Percentiles rank a stretch among this genome's conserved stretches.
Conservation (phyloP, 30 jellyfish, hydroid and myxozoan genomes). For the Hydractinia echinata region DNA sequence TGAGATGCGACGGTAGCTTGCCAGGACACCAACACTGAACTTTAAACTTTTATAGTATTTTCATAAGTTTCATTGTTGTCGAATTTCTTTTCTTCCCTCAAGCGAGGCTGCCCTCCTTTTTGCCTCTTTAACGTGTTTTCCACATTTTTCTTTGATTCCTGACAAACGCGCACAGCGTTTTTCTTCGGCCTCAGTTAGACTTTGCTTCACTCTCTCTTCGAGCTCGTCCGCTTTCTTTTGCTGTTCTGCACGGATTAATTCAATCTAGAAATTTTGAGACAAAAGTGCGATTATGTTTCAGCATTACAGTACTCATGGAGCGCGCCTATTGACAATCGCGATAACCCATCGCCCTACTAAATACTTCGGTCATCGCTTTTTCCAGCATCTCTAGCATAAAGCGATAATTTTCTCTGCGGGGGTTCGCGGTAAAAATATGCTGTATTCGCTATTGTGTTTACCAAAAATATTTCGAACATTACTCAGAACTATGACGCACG, state of each 20-base stretch:
- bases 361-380: not conserved
- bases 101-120: conserved; percentile 20
- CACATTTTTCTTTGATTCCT: conserved; percentile 41
- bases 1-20: no score
- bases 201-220: conserved; percentile 23
- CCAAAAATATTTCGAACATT: no score
- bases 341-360: not conserved
- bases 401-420: no score
- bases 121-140: conserved; percentile 36
- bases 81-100: not conserved
- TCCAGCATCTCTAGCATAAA: no score
- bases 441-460: no score
- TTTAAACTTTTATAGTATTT: no score
- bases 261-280: conserved; percentile 27
- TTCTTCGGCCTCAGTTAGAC: conserved; percentile 33
- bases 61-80: not conserved
- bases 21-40: no score
- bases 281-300: not conserved
- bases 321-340: not conserved
- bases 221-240: conserved; percentile 35
- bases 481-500: no score
- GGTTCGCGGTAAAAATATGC: no score
- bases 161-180: conserved; percentile 19
- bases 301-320: no score
- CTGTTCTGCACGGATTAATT: conserved; percentile 22